Base-by-base conservation (phyloP, 2,797 vertebrate species). In the Oryzias dopingdopingensis region DNA sequence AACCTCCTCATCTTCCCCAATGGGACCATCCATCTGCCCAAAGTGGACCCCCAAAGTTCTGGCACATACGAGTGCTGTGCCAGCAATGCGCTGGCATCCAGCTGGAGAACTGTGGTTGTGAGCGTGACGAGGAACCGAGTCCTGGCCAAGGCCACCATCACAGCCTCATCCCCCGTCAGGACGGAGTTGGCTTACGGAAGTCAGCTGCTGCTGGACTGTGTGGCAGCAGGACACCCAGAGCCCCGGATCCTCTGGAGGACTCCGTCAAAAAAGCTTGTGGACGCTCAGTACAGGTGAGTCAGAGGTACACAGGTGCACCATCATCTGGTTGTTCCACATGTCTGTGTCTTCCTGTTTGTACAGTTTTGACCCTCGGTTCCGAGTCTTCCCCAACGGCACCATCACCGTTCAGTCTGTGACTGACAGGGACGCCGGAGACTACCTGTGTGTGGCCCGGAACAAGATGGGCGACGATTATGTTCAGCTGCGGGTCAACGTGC, bases 231-330 rank as follows among this genome's bases (percentile, higher is more conserved):
- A 29, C 87, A 93, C 17, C 96, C 96, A 32, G 88, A 92, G 72
- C 95, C 96, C 3, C 86, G 92, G 23, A 91, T 96, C 68, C 81
- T 96, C 46, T 98, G 96, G 96, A 93, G 94, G 46, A 91, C 95
- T 18, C 96, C 96, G 0, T 94, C 92, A 4, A 96, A 94, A 78
- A 93, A 94, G 57, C 89, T 95, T 71, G 92, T 96, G 47, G 95
- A 98, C 62, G 77, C 91, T 4, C 88, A 94, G 15, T 94, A 93
- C 87, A 97, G 96, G 96, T 98, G 87, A 59, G 49, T 32, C 29
- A 10, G 29, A 32, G 29, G 29, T 10, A 1, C 29, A 32, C 29
- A 12, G 29, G 29, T 32, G 2, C 29, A 12, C 29, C 10, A 12
- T 0, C 29, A 32, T 32, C 29, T 10, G 2, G 5, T 5, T 26